Percentiles rank a stretch among this genome's conserved stretches.
These are phyloP conservation scores for Pseudorectes ferrugineus DNA, from an alignment of 2,113 vertebrate species.

Conservation along the genomic window DNA sequence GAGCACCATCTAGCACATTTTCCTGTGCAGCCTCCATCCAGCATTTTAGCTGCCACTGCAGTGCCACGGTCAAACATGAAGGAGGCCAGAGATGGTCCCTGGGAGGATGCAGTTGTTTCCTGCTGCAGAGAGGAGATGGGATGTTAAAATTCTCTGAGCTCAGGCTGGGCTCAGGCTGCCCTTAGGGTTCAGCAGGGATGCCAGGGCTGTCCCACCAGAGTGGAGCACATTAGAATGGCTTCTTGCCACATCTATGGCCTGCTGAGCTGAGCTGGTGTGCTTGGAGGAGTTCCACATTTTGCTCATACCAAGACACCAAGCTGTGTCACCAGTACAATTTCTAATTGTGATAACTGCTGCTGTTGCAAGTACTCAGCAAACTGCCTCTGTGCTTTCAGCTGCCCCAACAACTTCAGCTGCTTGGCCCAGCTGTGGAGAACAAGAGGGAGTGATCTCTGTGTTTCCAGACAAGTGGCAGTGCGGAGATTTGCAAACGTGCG, in stretches of 20 bases:
- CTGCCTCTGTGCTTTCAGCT: background rate
- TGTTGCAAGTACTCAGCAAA: background rate
- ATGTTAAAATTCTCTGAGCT: background rate
- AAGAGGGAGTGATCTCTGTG: background rate
- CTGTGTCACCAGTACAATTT: background rate
- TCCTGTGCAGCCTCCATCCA: background rate
- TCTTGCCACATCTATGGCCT: background rate
- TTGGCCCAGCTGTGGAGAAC: background rate
- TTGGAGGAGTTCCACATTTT: background rate
- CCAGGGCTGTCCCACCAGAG: background rate
- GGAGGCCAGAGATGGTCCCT: background rate
- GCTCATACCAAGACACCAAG: background rate
- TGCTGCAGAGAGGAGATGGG: background rate
- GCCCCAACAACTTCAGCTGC: background rate
- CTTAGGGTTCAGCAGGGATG: background rate
- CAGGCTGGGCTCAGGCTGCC: background rate
- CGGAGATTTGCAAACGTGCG: rapidly evolving
- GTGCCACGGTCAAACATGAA: background rate
- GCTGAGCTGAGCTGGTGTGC: background rate
- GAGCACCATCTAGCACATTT: background rate
- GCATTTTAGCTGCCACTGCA: background rate
- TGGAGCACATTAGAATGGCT: background rate
- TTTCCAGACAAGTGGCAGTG: background rate
- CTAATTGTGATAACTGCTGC: background rate
- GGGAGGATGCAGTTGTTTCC: background rate